These are phyloP conservation scores for Tenualosa ilisha DNA, from an alignment of 2,797 vertebrate species.

Conservation along the genomic window DNA sequence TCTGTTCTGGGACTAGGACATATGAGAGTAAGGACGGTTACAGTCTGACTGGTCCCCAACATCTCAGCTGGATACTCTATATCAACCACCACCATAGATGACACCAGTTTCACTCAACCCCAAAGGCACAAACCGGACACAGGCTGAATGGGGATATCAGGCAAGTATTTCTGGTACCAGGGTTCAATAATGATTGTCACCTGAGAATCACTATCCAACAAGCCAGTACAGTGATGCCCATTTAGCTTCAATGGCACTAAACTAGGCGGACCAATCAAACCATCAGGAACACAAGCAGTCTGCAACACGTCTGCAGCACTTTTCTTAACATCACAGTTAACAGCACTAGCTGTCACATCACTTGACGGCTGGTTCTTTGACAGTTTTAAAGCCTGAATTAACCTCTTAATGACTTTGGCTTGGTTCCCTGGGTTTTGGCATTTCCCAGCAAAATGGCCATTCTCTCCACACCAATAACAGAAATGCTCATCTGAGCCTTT, in stretches of 20 bases:
- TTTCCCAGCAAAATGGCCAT: slow-evolving; percentile 28
- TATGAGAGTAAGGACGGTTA: no score
- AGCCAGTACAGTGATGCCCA: slow-evolving; percentile 6
- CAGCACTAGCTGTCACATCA: background rate
- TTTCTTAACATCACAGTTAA: background rate
- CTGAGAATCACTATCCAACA: slow-evolving; percentile 42
- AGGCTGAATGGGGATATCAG: slow-evolving; percentile 29
- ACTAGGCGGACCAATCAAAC: slow-evolving; percentile 25
- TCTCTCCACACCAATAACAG: slow-evolving; percentile 35
- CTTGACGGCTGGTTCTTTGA: background rate
- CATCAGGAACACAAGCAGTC: no score
- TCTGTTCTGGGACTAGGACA: no score
- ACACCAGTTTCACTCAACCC: no score
- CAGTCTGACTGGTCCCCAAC: no score
- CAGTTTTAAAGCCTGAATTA: background rate
- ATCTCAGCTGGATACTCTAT: no score
- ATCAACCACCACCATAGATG: no score
- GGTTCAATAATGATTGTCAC: slow-evolving; percentile 37
- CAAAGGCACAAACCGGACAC: no score
- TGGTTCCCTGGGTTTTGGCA: slow-evolving; percentile 16
- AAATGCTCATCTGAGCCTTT: background rate
- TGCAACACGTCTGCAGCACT: no score
- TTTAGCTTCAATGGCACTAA: slow-evolving; percentile 33
- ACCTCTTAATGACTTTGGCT: slow-evolving; percentile 30
- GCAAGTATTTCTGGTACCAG: slow-evolving; percentile 32